Base-by-base conservation (phyloP, 2,888 invertebrate species). In the Leptinotarsa rubiginosa region DNA sequence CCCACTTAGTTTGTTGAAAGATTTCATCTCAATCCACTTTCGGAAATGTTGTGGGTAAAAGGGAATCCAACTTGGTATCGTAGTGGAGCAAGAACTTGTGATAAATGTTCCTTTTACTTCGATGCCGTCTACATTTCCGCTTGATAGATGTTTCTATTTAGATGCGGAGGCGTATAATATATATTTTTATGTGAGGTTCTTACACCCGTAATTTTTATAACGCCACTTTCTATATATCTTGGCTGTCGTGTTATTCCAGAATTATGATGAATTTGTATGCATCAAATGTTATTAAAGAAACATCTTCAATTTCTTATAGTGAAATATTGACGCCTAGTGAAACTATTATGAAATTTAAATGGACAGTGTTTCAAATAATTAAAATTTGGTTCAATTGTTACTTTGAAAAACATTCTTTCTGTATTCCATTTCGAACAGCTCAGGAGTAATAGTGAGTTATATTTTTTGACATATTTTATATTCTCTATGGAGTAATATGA, bases 1-100 rank as follows among this genome's bases (percentile, higher is more conserved):
- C 12, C 10, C 41, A 18, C 2, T 52, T 7, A 7, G 12, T 52
- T n/a, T 52, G 18, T 18, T 52, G 52, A 18, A 18, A 52, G 5
- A 52, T 52, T 52, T 12, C 18, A 52, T 18, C n/a, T 3, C 52
- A 69, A 81, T 81, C 77, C 76, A 20, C 22, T 59, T 59, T 22
- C 2, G 15, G 25, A 25, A 16, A 59, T 59, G 25, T 59, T 59
- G 25, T 59, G 25, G 13, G 22, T n/a, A 59, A 20, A 25, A 20
- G 20, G 22, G 22, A 15, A 59, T 16, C 4, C 59, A 15, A 59
- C 16, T 25, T 15, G 15, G 22, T 59, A 15, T 22, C 16, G 20
- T 12, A 22, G 13, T 25, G 41, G 12, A 41, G 41, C 41, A 10
- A 59, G 59, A 20, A 59, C 25, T 25, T 59, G 59, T 59, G 59